Evolutionary conservation across 1,140 invertebrate genomes (phyloP), one percentile per base, ranked within the genome.

Genomic region (Protaetia brevitarsis): DNA sequence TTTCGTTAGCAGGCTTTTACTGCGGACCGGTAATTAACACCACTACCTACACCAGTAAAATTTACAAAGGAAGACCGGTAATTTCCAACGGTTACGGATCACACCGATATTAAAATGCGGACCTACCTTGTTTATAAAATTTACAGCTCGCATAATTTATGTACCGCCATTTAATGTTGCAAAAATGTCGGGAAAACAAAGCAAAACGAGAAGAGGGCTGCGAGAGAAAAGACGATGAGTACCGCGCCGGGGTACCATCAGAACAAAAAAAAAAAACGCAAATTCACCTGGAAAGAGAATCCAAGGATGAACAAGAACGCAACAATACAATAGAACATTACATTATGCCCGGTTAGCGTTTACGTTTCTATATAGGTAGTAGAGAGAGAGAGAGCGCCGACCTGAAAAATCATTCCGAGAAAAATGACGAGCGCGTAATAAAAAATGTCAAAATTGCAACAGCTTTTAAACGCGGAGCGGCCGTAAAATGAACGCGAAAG

Each of bases 391-490:
- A 27, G 28, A 58, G 29, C 2, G 28, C 5, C 23, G n/a, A 27
- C n/a, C n/a, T n/a, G 56, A 58, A 58, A 58, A 29, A 28, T 27
- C 26, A 58, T 30, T 28, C 26, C 23, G 56, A 21, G 56, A 58
- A 29, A 27, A 29, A 58, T 30, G 56, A 58, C 56, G 56, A 45
- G 13, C 3, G 41, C 4, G 2, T 7, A 58, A 58, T 58, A 58
- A 70, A 70, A 70, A 68, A 62, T 61, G 68, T 70, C 68, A 68
- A 68, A 70, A 68, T 51, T 61, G 61, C 66, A 68, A 68, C 66
- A 68, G 66, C 58, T 63, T 68, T 68, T 68, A 68, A 68, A 65
- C 64, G 65, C 51, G 10, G 59, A 11, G 29, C n/a, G 56, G 68
- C 60, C 67, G 66, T 69, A 72, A 72, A 72, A 72, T 72, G 23